A percentile compares a stretch with the other conserved stretches of the same genome.
These are phyloP conservation scores for Sparidentex hasta DNA, from an alignment of 2,797 vertebrate genomes.

Conservation along the genomic window DNA sequence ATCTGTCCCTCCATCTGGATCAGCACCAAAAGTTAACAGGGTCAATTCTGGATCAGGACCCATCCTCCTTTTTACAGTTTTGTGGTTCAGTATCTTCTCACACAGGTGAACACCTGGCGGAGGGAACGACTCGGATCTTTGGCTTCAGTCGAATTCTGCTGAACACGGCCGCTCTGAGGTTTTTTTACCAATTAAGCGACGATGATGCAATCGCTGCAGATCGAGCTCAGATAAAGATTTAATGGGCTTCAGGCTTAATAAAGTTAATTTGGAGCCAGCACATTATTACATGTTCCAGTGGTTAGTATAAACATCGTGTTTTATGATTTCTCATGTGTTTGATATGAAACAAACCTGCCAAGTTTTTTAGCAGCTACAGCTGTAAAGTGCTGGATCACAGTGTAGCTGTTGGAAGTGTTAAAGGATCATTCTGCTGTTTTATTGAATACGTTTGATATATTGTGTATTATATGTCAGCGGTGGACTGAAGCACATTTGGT, in stretches of 20 bases:
- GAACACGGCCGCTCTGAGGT: conserved; percentile 10
- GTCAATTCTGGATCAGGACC: too few species aligned
- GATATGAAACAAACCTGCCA: conserved; percentile 10
- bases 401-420: neutral
- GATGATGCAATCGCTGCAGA: conserved; percentile 46
- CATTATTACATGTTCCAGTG: conserved; percentile 20
- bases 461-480: too few species aligned
- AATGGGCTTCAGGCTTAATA: conserved; percentile 41
- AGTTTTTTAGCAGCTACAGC: neutral
- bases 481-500: neutral
- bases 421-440: neutral
- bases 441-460: too few species aligned
- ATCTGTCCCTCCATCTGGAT: too few species aligned
- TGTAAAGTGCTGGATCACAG: neutral
- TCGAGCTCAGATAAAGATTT: conserved; percentile 39
- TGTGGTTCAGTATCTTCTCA: too few species aligned
- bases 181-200: conserved; percentile 19
- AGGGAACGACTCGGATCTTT: neutral
- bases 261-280: conserved; percentile 14
- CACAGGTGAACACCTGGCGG: too few species aligned
- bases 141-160: conserved; percentile 13
- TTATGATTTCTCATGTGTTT: conserved; percentile 23
- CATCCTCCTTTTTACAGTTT: too few species aligned
- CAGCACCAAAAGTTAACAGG: too few species aligned
- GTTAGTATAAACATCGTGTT: conserved; percentile 29